Base-by-base conservation (phyloP, 2,113 vertebrate species). In the Orientallactaga bullata region DNA sequence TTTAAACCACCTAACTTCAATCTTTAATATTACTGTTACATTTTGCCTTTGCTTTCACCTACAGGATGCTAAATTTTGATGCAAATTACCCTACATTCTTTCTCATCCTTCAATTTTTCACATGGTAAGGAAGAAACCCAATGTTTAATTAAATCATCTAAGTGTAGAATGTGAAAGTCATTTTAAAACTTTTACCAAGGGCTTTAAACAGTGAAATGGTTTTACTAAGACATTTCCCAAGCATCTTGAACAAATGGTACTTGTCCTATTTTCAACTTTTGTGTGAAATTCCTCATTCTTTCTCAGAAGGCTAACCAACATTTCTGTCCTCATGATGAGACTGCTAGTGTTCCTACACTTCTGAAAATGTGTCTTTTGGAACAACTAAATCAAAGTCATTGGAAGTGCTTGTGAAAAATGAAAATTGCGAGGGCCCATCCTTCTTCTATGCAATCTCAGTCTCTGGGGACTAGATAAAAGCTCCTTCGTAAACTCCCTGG, bases 401-500 rank as follows among this genome's bases (percentile, higher is more conserved):
- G 71, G 35, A 94, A 15, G 13, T 73, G 7, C 21, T 77, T 83
- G 58, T n/a, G 60, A 71, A 81, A 91, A 72, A 76, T 26, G 89
- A 60, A 92, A 72, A 55, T 82, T 32, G 12, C 12, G 26, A 0
- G 12, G 0, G 28, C 11, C 58, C 15, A 39, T 37, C 26, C 11
- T 51, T 78, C 2, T 15, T 60, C 10, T 28, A 51, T n/a, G 28
- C 60, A 77, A 69, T 77, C 17, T 89, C 65, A 87, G 42, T 37
- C 7, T n/a, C 61, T 80, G 13, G 42, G 68, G 77, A 88, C 26
- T 55, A 7, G 26, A 90, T 63, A 74, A 91, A 76, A 83, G 6
- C 73, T 90, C 32, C 85, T 81, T 73, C 60, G 78, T 93, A 91
- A 89, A 35, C 20, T 91, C 55, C 32, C 23, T 65, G 21, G 5